Conservation (phyloP, 92 coral and sea anemone species). For the Zoanthus gigantus region DNA sequence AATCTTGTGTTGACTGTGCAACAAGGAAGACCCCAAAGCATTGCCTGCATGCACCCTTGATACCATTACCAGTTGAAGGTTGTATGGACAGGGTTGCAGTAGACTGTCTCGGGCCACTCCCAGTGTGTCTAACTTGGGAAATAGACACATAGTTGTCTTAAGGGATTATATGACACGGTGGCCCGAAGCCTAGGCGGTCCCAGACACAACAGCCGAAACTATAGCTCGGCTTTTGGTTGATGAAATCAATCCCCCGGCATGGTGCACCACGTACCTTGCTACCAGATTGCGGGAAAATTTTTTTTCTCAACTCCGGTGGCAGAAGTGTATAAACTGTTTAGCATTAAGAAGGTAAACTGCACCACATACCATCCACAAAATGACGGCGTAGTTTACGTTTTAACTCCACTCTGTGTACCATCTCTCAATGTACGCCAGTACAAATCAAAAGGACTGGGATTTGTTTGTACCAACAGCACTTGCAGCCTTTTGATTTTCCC, state of each 20-base stretch:
- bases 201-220: neutral
- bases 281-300: slow-evolving; percentile 51
- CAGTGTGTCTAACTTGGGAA: slow-evolving; percentile 39
- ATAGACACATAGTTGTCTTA: slow-evolving; percentile 68
- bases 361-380: slow-evolving; percentile 12
- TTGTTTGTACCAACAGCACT: no score
- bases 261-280: neutral
- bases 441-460: neutral
- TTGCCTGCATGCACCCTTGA: slow-evolving; percentile 37
- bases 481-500: no score
- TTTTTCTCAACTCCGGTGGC: slow-evolving; percentile 36
- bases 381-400: neutral
- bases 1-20: slow-evolving; percentile 60
- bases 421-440: slow-evolving; percentile 57
- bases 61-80: neutral
- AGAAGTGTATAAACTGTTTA: slow-evolving; percentile 43
- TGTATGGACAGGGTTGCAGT: slow-evolving; percentile 55
- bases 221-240: neutral
- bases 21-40: slow-evolving; percentile 62
- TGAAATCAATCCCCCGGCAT: slow-evolving; percentile 20
- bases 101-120: slow-evolving; percentile 53
- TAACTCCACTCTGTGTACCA: slow-evolving; percentile 35
- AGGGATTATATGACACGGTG: slow-evolving; percentile 31
- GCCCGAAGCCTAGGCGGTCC: no score
- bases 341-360: neutral